phyloP scores from a whole-genome alignment of 2,888 invertebrate species.

The Branchellion lobata region DNA sequence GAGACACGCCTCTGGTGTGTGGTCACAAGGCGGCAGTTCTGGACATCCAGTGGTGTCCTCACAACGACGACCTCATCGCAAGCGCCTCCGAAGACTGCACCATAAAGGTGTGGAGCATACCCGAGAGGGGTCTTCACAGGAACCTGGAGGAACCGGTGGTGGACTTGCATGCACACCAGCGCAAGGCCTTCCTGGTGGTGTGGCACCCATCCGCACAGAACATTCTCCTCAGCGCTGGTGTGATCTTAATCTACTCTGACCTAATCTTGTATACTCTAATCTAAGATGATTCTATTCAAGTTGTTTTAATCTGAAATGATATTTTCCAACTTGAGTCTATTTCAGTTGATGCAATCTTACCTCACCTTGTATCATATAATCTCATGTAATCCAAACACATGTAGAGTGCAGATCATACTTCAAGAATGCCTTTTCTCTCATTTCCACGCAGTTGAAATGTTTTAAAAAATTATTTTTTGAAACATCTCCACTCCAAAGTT shows the following conservation, averaged over 20 bases:
- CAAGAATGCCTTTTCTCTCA: no score
- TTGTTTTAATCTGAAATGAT: background rate
- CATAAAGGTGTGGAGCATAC: constrained; percentile 81
- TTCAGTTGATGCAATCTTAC: no score
- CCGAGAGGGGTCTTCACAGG: constrained; percentile 76
- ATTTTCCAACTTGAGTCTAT: background rate
- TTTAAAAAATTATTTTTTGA: background rate
- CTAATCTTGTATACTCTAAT: background rate
- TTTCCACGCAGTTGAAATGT: no score
- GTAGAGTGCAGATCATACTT: no score
- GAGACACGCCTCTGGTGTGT: constrained; percentile 75
- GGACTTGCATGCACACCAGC: constrained; percentile 83
- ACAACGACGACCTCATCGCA: constrained; percentile 93
- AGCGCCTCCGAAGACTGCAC: constrained; percentile 93
- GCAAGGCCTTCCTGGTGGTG: constrained; percentile 83
- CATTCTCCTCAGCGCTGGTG: constrained; percentile 82
- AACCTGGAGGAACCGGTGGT: constrained; percentile 74
- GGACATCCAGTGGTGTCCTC: constrained; percentile 93
- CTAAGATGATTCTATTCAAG: no score
- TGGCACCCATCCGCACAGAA: constrained; percentile 94
- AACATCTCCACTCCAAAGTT: background rate
- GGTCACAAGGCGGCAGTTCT: constrained; percentile 88
- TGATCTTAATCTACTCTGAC: background rate
- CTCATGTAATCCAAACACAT: no score
- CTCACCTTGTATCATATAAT: no score